Percentiles rank a stretch among this genome's conserved stretches.
Conservation (phyloP, 2,888 invertebrate species). For the Gasteruption jaculator region DNA sequence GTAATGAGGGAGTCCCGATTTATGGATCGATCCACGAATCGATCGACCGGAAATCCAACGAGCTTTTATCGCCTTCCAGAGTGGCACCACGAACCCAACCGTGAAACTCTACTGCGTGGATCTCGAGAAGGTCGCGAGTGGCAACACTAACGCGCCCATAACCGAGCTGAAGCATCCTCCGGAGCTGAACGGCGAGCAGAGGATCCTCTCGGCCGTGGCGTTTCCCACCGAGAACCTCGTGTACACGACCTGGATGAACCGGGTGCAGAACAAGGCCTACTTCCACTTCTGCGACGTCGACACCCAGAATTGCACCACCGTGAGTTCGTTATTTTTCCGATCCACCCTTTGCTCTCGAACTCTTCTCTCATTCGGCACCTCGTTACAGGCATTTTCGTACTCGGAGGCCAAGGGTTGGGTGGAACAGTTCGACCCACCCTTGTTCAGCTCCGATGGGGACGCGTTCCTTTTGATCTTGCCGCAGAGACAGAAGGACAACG, state of each 20-base stretch:
- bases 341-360: too few species aligned
- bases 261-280: slow-evolving; percentile 75
- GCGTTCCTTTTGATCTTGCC: slow-evolving; percentile 72
- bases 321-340: slow-evolving; percentile 25
- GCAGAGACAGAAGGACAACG: slow-evolving; percentile 58
- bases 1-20: background rate
- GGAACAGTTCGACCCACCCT: slow-evolving; percentile 69
- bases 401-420: slow-evolving; percentile 67
- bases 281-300: slow-evolving; percentile 61
- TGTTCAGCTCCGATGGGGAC: slow-evolving; percentile 65
- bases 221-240: slow-evolving; percentile 71
- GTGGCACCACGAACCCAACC: slow-evolving; percentile 65
- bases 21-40: background rate
- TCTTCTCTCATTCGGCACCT: background rate
- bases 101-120: slow-evolving; percentile 62
- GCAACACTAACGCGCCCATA: slow-evolving; percentile 37
- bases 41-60: too few species aligned
- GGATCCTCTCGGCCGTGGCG: slow-evolving; percentile 66
- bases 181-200: slow-evolving; percentile 49
- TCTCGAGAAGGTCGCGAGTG: slow-evolving; percentile 48
- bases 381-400: slow-evolving; percentile 37
- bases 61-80: slow-evolving; percentile 50
- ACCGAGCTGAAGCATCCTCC: slow-evolving; percentile 47
- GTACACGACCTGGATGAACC: slow-evolving; percentile 82
- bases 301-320: slow-evolving; percentile 39